phyloP scores from a whole-genome alignment of 2,113 vertebrate species.

The Vidua macroura region DNA sequence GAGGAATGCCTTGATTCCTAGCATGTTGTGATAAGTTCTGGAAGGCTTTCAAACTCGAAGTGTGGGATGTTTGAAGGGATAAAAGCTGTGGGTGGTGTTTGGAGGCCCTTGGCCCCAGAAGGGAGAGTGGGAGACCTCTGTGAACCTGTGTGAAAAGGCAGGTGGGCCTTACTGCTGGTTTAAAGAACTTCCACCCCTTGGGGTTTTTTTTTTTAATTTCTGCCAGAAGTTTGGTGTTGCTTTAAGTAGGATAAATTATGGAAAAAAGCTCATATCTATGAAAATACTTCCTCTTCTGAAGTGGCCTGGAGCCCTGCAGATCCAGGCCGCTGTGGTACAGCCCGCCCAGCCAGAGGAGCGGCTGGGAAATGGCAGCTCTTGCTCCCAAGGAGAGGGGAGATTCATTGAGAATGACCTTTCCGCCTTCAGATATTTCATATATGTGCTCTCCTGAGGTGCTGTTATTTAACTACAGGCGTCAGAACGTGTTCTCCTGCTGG shows the following conservation, averaged over 20 bases:
- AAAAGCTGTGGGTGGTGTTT: neutral
- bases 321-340: fast-evolving
- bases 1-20: neutral
- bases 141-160: fast-evolving
- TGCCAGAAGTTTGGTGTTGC: neutral
- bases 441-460: constrained; percentile 29
- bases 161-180: neutral
- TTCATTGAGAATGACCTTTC: neutral
- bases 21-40: neutral
- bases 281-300: neutral
- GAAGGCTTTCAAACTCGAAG: neutral
- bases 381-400: neutral
- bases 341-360: neutral
- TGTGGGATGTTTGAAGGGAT: neutral
- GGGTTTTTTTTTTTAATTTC: neutral
- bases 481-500: constrained; percentile 31
- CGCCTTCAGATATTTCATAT: constrained; percentile 43
- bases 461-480: constrained; percentile 33
- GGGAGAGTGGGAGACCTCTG: neutral
- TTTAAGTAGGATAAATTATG: neutral
- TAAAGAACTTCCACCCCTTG: neutral
- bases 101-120: neutral
- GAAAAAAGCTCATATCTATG: neutral
- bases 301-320: neutral
- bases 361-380: neutral